Percentiles rank a stretch among this genome's conserved stretches.
Conservation (phyloP, 1,140 invertebrate genomes). For the Eulimnadia texana region DNA sequence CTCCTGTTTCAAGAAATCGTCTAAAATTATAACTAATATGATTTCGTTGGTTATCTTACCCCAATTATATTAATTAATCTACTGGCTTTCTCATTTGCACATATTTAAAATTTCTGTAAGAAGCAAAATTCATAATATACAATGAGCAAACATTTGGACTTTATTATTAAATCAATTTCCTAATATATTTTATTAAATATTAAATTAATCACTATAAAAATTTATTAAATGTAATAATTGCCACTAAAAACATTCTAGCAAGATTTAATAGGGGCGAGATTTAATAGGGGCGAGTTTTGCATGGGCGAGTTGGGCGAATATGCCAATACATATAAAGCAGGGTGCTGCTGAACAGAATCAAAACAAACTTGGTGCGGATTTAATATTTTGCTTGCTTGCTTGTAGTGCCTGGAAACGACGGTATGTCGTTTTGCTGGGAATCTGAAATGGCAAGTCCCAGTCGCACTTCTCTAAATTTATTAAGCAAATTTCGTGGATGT, state of each 20-base stretch:
- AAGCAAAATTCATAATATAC: no score
- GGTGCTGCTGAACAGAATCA: neutral
- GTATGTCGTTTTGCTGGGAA: neutral
- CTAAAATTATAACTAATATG: neutral
- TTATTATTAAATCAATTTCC: no score
- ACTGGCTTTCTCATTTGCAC: no score
- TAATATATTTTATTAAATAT: no score
- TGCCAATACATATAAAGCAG: neutral
- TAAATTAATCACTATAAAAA: no score
- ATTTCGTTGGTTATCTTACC: neutral
- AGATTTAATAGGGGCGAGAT: no score
- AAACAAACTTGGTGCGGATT: neutral
- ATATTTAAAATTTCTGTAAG: no score
- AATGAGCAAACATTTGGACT: no score
- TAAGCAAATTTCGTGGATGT: constrained; percentile 46
- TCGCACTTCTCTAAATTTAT: neutral
- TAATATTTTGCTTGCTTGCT: neutral
- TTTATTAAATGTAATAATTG: no score
- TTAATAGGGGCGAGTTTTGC: no score
- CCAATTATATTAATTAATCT: neutral
- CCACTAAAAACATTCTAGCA: no score
- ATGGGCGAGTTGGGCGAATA: no score
- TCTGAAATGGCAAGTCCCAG: neutral
- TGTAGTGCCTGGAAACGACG: neutral
- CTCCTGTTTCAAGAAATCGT: neutral